Percentiles rank a stretch among this genome's conserved stretches.
These are phyloP conservation scores for Dromas ardeola DNA, from an alignment of 2,113 vertebrate genomes.

Conservation along the genomic window DNA sequence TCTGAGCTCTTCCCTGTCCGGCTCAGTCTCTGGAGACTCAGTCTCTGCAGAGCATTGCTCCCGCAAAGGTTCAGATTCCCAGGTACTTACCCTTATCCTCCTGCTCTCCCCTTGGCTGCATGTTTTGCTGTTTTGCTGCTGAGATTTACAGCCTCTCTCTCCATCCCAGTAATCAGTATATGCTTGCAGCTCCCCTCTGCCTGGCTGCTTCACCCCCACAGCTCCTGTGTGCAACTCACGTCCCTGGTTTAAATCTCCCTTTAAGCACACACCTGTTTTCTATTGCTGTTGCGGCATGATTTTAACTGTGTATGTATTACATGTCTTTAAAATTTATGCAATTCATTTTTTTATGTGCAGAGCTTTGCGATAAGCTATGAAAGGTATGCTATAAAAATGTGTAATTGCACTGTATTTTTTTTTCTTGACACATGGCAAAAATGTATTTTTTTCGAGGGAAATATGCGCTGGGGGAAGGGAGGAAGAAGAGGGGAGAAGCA, in stretches of 20 bases:
- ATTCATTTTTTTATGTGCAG: slow-evolving; percentile 59
- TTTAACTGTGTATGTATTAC: slow-evolving; percentile 67
- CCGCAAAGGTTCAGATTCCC: background rate
- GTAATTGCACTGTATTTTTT: slow-evolving; percentile 54
- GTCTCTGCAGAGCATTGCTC: background rate
- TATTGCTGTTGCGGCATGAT: slow-evolving; percentile 47
- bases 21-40: background rate
- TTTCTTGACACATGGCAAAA: background rate
- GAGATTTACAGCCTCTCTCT: background rate
- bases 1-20: background rate
- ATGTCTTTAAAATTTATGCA: slow-evolving; percentile 71
- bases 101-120: background rate
- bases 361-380: slow-evolving; percentile 33
- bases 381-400: slow-evolving; percentile 60
- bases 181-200: background rate
- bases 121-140: background rate
- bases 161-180: background rate
- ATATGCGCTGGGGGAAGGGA: background rate
- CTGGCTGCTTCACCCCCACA: background rate
- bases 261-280: slow-evolving; percentile 66
- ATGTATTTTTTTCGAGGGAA: background rate
- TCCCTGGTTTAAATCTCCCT: slow-evolving; percentile 52
- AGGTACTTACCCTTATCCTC: background rate
- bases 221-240: slow-evolving; percentile 29
- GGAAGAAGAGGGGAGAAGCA: background rate